phyloP scores from a whole-genome alignment of 2,888 invertebrate genomes.

The Corythucha ciliata region DNA sequence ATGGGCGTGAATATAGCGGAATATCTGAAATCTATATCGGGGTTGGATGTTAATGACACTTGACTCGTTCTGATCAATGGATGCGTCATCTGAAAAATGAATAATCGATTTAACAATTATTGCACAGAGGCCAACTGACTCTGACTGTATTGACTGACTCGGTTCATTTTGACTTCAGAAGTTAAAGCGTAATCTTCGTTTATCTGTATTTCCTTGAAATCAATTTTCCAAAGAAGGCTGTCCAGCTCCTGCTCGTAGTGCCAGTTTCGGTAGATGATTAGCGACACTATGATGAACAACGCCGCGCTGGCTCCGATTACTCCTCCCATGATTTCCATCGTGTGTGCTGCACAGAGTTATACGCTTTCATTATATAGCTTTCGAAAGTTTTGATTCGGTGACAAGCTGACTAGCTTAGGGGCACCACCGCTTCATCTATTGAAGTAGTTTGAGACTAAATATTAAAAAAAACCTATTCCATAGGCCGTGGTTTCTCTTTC shows the following conservation, averaged over 20 bases:
- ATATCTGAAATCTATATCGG: conserved; percentile 80
- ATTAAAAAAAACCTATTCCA: too few species aligned
- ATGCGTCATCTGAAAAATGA: conserved; percentile 46
- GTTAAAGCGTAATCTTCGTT: conserved; percentile 43
- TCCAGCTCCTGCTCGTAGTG: conserved; percentile 88
- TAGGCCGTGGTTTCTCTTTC: too few species aligned
- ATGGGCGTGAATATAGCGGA: conserved; percentile 85
- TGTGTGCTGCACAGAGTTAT: conserved; percentile 53
- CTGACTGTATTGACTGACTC: conserved; percentile 8
- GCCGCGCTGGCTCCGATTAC: conserved; percentile 67
- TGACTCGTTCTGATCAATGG: conserved; percentile 69
- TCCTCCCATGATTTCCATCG: conserved; percentile 71
- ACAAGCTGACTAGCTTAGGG: neutral
- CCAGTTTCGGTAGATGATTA: conserved; percentile 82
- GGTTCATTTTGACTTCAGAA: conserved; percentile 16
- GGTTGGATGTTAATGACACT: conserved; percentile 84
- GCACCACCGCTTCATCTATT: neutral
- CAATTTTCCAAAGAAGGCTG: conserved; percentile 87
- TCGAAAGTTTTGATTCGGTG: neutral
- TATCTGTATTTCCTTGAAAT: conserved; percentile 78
- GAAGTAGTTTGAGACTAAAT: too few species aligned
- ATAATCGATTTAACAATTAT: too few species aligned
- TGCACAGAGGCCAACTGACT: neutral
- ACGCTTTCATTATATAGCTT: neutral
- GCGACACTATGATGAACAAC: conserved; percentile 58